Evolutionary conservation across 2,888 invertebrate species (phyloP).

Genomic region (Pegoplata infirma): DNA sequence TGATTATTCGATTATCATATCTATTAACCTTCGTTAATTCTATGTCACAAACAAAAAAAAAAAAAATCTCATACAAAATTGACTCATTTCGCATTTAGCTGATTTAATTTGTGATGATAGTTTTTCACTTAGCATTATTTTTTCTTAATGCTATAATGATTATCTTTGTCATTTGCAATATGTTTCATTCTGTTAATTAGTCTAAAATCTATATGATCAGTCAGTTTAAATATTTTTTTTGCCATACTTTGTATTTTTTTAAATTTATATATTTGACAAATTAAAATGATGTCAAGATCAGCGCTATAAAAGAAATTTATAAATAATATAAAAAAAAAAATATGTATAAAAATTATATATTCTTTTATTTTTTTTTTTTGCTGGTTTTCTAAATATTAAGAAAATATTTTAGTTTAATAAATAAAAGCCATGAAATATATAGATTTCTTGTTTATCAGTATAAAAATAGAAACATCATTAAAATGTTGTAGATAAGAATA

Average conservation of each 20-base stretch:
- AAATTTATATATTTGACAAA: not conserved
- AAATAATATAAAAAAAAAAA: not conserved
- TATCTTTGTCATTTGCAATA: constrained; percentile 11
- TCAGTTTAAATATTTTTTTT: constrained; percentile 12
- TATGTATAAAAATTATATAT: not conserved
- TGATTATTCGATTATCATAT: no score
- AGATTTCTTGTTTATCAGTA: not conserved
- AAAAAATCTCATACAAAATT: no score
- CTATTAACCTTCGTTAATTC: no score
- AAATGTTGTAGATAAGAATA: not conserved
- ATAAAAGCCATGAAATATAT: constrained; percentile 27
- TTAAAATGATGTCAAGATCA: constrained; percentile 40
- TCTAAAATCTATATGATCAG: constrained; percentile 12
- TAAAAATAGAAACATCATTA: constrained; percentile 11
- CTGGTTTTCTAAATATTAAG: constrained; percentile 1
- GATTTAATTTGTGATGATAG: not conserved
- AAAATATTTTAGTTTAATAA: constrained; percentile 41
- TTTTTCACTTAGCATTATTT: not conserved
- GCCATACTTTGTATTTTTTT: constrained; percentile 3
- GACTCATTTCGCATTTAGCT: not conserved
- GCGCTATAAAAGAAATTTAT: constrained; percentile 2
- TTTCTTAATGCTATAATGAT: constrained; percentile 17
- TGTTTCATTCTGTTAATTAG: constrained; percentile 23
- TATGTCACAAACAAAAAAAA: no score
- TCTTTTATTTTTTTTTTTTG: constrained; percentile 6